A percentile compares a stretch with the other conserved stretches of the same genome.
phyloP scores from a whole-genome alignment of 2,113 vertebrate genomes.

The Muntiacus muntjak region DNA sequence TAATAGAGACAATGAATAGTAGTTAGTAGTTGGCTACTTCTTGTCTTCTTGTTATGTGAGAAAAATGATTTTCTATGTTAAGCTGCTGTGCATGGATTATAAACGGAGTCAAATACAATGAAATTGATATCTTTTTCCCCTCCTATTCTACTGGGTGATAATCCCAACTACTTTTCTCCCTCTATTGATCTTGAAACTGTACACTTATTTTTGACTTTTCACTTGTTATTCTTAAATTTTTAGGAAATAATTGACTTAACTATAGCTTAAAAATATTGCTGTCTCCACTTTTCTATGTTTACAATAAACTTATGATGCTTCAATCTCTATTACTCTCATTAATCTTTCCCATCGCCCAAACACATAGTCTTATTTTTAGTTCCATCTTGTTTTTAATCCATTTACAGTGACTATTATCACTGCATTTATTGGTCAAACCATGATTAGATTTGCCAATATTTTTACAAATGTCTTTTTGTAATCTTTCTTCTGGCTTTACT shows the following conservation, averaged over 20 bases:
- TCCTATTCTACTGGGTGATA: not conserved
- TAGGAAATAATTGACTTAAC: not conserved
- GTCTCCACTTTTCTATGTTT: not conserved
- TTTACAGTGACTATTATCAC: not conserved
- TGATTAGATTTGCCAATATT: not conserved
- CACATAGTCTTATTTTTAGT: not conserved
- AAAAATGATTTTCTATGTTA: not conserved
- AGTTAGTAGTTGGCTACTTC: not conserved
- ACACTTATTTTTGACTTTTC: not conserved
- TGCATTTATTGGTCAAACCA: not conserved
- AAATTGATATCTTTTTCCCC: not conserved
- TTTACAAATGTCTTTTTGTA: not conserved
- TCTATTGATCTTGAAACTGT: not conserved
- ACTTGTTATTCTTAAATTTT: not conserved
- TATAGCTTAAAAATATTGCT: not conserved
- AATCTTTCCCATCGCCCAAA: not conserved
- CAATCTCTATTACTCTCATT: not conserved
- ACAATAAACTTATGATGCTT: not conserved
- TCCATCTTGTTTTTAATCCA: not conserved
- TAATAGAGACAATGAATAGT: not conserved
- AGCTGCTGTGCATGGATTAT: not conserved
- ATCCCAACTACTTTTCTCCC: not conserved
- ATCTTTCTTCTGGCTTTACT: not conserved
- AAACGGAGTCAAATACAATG: not conserved
- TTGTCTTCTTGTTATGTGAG: not conserved